Percentiles rank a stretch among this genome's conserved stretches.
Evolutionary conservation across 2,888 invertebrate species (phyloP).

Genomic region (Nematopogon swammerdamellus): DNA sequence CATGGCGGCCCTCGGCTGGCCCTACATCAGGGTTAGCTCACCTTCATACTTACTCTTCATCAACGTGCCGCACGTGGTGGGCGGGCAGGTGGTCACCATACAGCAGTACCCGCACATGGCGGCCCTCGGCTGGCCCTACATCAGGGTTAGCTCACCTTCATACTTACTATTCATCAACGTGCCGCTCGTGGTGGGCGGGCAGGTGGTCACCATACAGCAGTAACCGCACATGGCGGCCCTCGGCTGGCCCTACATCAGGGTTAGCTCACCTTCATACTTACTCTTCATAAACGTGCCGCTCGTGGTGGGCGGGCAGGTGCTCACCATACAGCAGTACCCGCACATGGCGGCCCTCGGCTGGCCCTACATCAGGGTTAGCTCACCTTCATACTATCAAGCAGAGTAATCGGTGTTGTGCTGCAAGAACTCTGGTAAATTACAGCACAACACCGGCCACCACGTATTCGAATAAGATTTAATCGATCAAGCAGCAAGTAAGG

Average conservation of each 20-base stretch:
- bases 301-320: slow-evolving; percentile 56
- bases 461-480: too few species aligned
- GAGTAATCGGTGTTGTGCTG: too few species aligned
- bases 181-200: slow-evolving; percentile 58
- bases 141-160: slow-evolving; percentile 22
- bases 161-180: too few species aligned
- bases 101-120: slow-evolving; percentile 64
- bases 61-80: slow-evolving; percentile 53
- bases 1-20: slow-evolving; percentile 51
- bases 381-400: too few species aligned
- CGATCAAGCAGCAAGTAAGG: too few species aligned
- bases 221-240: slow-evolving; percentile 60
- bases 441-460: too few species aligned
- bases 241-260: slow-evolving; percentile 31
- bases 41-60: too few species aligned
- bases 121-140: slow-evolving; percentile 32
- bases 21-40: slow-evolving; percentile 21
- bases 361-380: slow-evolving; percentile 23
- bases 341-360: slow-evolving; percentile 55
- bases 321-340: slow-evolving; percentile 55
- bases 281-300: slow-evolving; percentile 45
- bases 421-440: too few species aligned
- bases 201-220: slow-evolving; percentile 47
- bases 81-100: slow-evolving; percentile 48
- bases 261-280: too few species aligned